These are phyloP conservation scores for Sciaenops ocellatus DNA, from an alignment of 2,797 vertebrate genomes.

Conservation along the genomic window DNA sequence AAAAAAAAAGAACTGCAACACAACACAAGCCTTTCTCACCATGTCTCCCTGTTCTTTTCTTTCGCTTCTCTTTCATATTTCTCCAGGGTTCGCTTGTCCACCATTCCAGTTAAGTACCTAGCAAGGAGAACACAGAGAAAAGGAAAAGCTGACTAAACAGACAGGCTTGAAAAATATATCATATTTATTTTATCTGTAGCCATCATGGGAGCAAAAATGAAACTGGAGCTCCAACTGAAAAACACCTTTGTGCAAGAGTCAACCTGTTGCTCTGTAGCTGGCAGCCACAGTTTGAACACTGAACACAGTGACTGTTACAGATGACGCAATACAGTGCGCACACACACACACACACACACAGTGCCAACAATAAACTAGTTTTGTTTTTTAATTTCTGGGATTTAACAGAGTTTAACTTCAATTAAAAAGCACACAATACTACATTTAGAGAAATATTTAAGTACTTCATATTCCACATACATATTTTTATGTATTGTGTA, in stretches of 20 bases:
- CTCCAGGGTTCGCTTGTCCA: constrained; percentile 98
- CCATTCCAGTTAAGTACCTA: constrained; percentile 99
- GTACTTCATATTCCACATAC: not conserved
- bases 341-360: too few species aligned
- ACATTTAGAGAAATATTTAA: not conserved
- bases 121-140: constrained; percentile 11
- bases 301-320: not conserved
- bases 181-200: not conserved
- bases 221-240: constrained; percentile 6
- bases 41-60: constrained; percentile 99
- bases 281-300: not conserved
- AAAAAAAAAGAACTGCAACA: not conserved
- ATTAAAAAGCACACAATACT: not conserved
- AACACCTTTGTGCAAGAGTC: not conserved
- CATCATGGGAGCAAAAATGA: not conserved
- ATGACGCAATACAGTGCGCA: not conserved
- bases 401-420: not conserved
- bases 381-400: not conserved
- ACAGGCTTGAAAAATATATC: accelerated
- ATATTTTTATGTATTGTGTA: not conserved
- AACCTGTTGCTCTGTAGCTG: not conserved
- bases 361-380: not conserved
- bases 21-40: constrained; percentile 82
- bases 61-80: constrained; percentile 99
- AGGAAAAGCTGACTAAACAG: not conserved